Base-by-base conservation (phyloP, 2,797 vertebrate species). In the Chlorospingus semifuscus region DNA sequence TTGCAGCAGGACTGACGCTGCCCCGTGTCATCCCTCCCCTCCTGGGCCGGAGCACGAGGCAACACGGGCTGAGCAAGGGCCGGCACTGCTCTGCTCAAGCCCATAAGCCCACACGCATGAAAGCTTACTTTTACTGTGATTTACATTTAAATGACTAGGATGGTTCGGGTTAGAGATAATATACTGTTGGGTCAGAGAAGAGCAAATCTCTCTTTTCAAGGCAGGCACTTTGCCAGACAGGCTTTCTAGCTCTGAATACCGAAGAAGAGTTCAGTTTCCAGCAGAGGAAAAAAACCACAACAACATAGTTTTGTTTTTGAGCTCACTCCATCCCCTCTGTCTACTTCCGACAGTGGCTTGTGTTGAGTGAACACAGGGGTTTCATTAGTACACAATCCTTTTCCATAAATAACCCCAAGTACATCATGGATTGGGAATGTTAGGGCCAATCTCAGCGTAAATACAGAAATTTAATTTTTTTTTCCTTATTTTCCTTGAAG, bases 121-220 rank as follows among this genome's bases (percentile, higher is more conserved):
- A 72, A 93, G 85, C 82, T 92, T 78, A 55, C 70, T 93, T 85
- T 83, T 89, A 56, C 69, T 81, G 79, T 83, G 87, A 94, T 96
- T 95, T 93, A 94, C 86, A 84, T 90, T 87, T 94, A 96, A 96
- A 90, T 95, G 52, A 70, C 59, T n/a, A 68, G 80, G 77, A 74
- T 82, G 77, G 56, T 69, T 89, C 69, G 85, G 92, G 94, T 92
- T 95, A 93, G 89, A 93, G 87, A 94, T 90, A 94, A 95, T 91
- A 69, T 24, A 95, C 68, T 94, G 82, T 71, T 90, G 78, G 92
- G 94, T 87, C 89, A 91, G 76, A 65, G 79, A 85, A 78, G 87
- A 92, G 90, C 91, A 93, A 78, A 83, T 94, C 65, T 81, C 89
- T 90, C 92, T 84, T 91, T 91, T 93, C 83, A 93, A 93, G 74